Evolutionary conservation across 37 sponge, comb jelly and placozoan genomes (phyloP).

Genomic region (Cliona cf. orientalis): DNA sequence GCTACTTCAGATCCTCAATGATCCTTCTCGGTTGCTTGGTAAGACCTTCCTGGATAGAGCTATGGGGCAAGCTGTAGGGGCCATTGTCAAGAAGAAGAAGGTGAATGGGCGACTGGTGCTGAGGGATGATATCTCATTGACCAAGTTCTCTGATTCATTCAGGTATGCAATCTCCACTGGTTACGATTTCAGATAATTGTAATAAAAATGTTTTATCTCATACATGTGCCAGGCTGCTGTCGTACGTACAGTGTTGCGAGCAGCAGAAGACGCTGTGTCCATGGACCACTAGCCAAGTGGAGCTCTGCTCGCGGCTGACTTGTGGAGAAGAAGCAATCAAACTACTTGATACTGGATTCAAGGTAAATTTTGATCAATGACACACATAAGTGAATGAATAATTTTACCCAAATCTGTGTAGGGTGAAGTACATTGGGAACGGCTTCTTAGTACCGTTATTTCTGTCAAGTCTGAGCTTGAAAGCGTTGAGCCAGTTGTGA

Average conservation of each 20-base stretch:
- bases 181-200: too few species aligned
- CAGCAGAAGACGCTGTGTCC: slow-evolving; percentile 13
- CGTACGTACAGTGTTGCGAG: slow-evolving; percentile 39
- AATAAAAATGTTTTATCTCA: not conserved
- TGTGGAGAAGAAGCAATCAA: slow-evolving; percentile 5
- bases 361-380: not conserved
- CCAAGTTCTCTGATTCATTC: slow-evolving; percentile 51
- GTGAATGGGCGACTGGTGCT: slow-evolving; percentile 33
- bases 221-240: slow-evolving; percentile 26
- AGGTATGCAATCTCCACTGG: slow-evolving; percentile 30
- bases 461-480: too few species aligned
- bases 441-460: too few species aligned
- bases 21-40: slow-evolving; percentile 34
- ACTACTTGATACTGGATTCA: too few species aligned
- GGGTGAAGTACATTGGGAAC: too few species aligned
- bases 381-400: too few species aligned
- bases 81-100: slow-evolving; percentile 34
- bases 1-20: slow-evolving; percentile 18
- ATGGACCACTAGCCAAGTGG: slow-evolving; percentile 21
- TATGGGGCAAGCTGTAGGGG: slow-evolving; percentile 64
- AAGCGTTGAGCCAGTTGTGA: not conserved
- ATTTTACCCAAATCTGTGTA: too few species aligned
- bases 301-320: not conserved
- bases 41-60: slow-evolving; percentile 55
- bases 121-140: slow-evolving; percentile 42